phyloP scores from a whole-genome alignment of 2,888 invertebrate species.

The Trachelus troglodyta region DNA sequence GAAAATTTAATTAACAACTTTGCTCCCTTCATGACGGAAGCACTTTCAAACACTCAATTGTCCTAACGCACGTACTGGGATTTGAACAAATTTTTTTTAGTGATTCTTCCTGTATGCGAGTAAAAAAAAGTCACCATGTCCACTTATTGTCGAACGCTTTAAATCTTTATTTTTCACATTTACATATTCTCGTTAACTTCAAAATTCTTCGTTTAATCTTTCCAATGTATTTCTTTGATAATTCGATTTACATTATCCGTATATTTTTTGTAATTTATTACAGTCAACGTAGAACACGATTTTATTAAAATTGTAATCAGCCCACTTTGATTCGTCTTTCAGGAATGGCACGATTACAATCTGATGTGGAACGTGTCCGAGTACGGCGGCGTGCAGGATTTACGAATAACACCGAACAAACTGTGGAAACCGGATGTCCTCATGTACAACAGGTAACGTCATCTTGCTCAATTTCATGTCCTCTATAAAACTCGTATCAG shows the following conservation, averaged over 20 bases:
- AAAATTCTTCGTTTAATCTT: too few species aligned
- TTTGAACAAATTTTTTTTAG: background rate
- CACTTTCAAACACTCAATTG: background rate
- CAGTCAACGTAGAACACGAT: background rate
- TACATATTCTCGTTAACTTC: background rate
- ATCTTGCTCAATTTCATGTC: constrained; percentile 23
- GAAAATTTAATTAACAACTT: background rate
- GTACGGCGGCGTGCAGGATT: constrained; percentile 92
- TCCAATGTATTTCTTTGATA: too few species aligned
- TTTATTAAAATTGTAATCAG: background rate
- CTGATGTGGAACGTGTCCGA: constrained; percentile 96
- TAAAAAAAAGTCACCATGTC: too few species aligned
- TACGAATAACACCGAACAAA: constrained; percentile 93
- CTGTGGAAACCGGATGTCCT: constrained; percentile 99
- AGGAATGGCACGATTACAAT: constrained; percentile 99
- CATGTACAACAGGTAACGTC: constrained; percentile 96
- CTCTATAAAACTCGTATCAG: background rate
- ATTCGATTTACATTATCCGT: too few species aligned
- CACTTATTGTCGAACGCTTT: too few species aligned
- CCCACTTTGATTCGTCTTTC: constrained; percentile 35
- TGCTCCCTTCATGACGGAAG: background rate
- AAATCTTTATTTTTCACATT: background rate
- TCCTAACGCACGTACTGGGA: background rate
- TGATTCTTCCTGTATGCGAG: background rate
- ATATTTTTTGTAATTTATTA: background rate